Percentiles rank a stretch among this genome's conserved stretches.
Conservation (phyloP, 2,888 invertebrate genomes). For the Limnephilus lunatus region DNA sequence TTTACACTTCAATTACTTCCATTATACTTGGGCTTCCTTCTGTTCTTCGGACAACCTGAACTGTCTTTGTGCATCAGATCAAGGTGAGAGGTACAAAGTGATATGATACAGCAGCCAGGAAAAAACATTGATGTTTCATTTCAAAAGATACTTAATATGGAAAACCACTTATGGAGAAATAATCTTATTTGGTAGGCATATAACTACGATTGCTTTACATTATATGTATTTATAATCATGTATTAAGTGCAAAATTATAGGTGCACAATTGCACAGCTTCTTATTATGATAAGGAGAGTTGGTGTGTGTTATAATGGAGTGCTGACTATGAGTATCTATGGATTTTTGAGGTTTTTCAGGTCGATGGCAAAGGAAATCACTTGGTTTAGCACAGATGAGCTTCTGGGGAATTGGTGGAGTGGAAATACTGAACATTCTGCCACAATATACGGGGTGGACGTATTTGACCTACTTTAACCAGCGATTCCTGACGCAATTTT, state of each 20-base stretch:
- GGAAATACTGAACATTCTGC: background rate
- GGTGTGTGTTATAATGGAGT: background rate
- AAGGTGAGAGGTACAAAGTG: background rate
- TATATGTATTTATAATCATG: background rate
- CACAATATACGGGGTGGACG: too few relatives aligned
- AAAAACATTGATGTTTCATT: background rate
- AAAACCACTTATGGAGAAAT: background rate
- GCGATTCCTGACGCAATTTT: too few relatives aligned
- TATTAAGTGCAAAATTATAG: background rate
- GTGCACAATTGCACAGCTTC: too few relatives aligned
- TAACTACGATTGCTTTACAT: background rate
- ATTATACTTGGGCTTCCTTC: background rate
- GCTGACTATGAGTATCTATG: background rate
- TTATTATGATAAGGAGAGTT: background rate
- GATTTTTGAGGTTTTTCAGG: background rate
- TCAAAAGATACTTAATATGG: background rate
- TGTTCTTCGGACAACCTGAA: background rate
- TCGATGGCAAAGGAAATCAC: background rate
- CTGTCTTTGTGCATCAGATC: slow-evolving; percentile 2
- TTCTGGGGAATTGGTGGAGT: background rate
- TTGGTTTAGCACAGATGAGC: background rate
- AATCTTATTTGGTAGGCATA: background rate
- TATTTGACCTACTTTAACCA: too few relatives aligned
- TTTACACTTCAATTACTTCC: background rate
- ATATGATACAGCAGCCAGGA: background rate